phyloP scores from a whole-genome alignment of 2,797 vertebrate genomes.

The Rhinoraja longicauda region DNA sequence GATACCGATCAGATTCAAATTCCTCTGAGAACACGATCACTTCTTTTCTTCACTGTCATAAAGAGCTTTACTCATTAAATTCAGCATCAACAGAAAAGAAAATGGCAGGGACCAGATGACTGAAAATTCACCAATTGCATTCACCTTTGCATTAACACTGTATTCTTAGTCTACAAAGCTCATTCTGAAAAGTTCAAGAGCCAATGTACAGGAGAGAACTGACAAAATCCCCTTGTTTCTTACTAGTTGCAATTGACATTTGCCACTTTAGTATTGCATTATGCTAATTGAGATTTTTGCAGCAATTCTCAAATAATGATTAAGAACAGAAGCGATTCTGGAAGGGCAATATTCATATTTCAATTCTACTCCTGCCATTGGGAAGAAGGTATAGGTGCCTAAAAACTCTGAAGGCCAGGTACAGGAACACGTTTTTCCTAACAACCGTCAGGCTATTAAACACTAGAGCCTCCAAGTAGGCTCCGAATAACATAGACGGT shows the following conservation, averaged over 20 bases:
- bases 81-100: not conserved
- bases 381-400: no score
- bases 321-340: not conserved
- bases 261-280: not conserved
- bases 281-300: not conserved
- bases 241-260: not conserved
- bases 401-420: no score
- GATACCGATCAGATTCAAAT: not conserved
- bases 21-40: not conserved
- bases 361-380: no score
- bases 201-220: not conserved
- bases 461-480: no score
- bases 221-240: not conserved
- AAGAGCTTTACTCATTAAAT: not conserved
- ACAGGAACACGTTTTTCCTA: no score
- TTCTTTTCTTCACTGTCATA: not conserved
- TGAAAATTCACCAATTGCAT: not conserved
- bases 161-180: not conserved
- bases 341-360: not conserved
- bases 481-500: no score
- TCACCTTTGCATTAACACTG: not conserved
- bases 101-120: not conserved
- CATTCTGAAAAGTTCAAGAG: not conserved
- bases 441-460: no score
- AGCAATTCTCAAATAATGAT: not conserved